A percentile compares a stretch with the other conserved stretches of the same genome.
phyloP scores from a whole-genome alignment of 2,888 invertebrate species.

The Byasa hedistus region DNA sequence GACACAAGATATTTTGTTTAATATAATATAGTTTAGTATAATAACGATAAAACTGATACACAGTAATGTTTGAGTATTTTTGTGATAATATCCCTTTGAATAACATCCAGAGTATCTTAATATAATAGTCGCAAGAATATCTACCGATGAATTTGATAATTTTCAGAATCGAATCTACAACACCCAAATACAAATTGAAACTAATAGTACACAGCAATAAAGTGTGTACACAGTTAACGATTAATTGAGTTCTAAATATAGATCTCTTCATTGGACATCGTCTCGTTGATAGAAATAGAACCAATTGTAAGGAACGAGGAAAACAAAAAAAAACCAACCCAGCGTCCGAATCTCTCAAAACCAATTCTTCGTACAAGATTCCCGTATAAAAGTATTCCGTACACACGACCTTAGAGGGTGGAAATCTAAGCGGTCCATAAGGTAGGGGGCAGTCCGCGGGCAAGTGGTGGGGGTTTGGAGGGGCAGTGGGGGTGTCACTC shows the following conservation, averaged over 20 bases:
- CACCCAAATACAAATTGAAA: no score
- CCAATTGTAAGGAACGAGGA: constrained; percentile 22
- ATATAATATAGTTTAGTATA: no score
- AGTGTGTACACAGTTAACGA: constrained; percentile 1
- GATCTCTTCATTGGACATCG: constrained; percentile 14
- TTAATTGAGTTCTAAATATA: constrained; percentile 27
- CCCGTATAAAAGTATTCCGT: constrained; percentile 75
- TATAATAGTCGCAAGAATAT: no score
- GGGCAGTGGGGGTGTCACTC: constrained; percentile 51
- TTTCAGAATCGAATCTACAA: no score
- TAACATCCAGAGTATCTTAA: no score
- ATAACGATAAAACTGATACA: no score
- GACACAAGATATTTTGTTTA: no score
- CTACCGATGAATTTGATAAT: no score
- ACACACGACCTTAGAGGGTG: constrained; percentile 72
- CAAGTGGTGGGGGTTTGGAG: constrained; percentile 38
- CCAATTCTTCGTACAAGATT: constrained; percentile 77
- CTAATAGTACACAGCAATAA: no score
- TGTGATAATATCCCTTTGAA: no score
- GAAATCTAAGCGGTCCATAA: constrained; percentile 80
- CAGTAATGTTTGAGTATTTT: no score
- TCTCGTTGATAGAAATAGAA: constrained; percentile 25
- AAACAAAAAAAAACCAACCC: constrained; percentile 50
- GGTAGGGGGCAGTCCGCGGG: constrained; percentile 55
- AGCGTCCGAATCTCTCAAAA: constrained; percentile 72